Evolutionary conservation across 2,888 invertebrate species (phyloP), one percentile per base, ranked within the genome.

Genomic region (Cosmopolites sordidus): DNA sequence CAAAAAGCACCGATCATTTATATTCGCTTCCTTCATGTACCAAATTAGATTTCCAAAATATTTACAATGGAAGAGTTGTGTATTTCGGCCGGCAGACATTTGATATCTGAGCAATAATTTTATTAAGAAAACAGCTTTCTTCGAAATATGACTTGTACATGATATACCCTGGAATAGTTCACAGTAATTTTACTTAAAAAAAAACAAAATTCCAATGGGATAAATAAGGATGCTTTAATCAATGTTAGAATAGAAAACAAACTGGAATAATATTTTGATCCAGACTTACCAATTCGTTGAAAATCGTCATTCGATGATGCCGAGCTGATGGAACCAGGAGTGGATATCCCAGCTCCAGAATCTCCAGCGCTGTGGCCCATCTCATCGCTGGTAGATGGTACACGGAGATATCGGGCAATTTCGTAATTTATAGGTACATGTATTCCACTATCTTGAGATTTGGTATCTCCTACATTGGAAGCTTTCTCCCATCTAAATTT

Each of bases 401-500:
- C 79, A 48, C 78, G 69, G 12, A 79, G 69, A 64, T 79, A 79
- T 66, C 77, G 68, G 12, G 77, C 76, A 12, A 79, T 73, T 63
- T 80, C 79, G 54, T 73, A 70, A 60, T 78, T 78, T 18, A 76
- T 64, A 2, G 78, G 78, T 50, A 73, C 66, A 22, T 77, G 75
- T 42, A 75, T 69, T 9, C 75, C 75, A 66, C 76, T 66, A 64
- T 74, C 66, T 62, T 75, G 68, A 44, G 75, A 71, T 65, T 76
- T 75, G 46, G 74, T 69, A 50, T 72, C 71, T 47, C 72, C 72
- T 46, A 65, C 66, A 16, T 73, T 72, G 6, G 72, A 73, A 0
- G 88, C 88, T 62, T 85, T 84, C 68, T 90, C 89, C 89, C 89
- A 90, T 63, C 87, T 89, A 65, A 91, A 57, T 40, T 5, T 5